A percentile compares a stretch with the other conserved stretches of the same genome.
Conservation (phyloP, 2,888 invertebrate genomes). For the Andrena camellia region DNA sequence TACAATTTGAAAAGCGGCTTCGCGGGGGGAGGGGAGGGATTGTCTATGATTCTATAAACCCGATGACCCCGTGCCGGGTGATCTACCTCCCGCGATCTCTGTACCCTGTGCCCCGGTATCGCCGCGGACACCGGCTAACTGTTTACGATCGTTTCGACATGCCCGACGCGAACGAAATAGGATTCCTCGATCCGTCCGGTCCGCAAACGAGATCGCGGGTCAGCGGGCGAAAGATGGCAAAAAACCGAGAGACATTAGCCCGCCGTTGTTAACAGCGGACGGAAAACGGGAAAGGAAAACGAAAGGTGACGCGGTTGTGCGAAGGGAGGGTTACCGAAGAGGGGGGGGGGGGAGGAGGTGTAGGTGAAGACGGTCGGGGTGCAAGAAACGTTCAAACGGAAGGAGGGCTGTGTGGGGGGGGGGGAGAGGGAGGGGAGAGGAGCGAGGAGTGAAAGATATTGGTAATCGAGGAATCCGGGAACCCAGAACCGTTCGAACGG, state of each 20-base stretch:
- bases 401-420: constrained; percentile 20
- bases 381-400: constrained; percentile 39
- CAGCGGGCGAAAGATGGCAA: constrained; percentile 12
- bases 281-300: constrained; percentile 67
- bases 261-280: constrained; percentile 2
- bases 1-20: constrained; percentile 68
- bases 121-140: constrained; percentile 17
- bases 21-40: neutral
- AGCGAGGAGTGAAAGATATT: constrained; percentile 77
- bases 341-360: constrained; percentile 9
- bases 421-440: constrained; percentile 36
- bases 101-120: neutral
- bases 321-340: constrained; percentile 20
- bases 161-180: constrained; percentile 3
- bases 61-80: constrained; percentile 51
- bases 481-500: constrained; percentile 82
- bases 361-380: constrained; percentile 57
- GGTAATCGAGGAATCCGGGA: constrained; percentile 84
- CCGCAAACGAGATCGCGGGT: constrained; percentile 33
- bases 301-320: constrained; percentile 60
- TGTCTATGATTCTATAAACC: constrained; percentile 66
- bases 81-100: constrained; percentile 35
- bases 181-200: constrained; percentile 19
- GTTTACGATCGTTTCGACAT: constrained; percentile 22
- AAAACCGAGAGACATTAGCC: constrained; percentile 15